Conservation (phyloP, 2,113 vertebrate species). For the Kryptolebias marmoratus region DNA sequence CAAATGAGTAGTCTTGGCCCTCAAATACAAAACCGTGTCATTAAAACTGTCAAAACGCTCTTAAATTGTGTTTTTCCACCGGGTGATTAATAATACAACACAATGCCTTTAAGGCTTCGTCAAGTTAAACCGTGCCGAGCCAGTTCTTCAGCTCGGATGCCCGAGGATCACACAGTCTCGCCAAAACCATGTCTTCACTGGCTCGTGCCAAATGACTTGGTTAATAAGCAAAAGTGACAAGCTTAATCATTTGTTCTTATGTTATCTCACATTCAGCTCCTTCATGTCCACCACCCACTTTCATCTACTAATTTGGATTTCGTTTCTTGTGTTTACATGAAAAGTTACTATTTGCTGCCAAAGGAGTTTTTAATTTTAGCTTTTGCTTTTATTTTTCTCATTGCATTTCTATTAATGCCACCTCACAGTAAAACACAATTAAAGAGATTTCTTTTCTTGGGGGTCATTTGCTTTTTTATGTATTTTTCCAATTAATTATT, state of each 20-base stretch:
- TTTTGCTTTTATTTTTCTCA: background rate
- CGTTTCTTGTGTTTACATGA: conserved; percentile 38
- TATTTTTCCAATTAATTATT: conserved; percentile 17
- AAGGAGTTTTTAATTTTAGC: conserved; percentile 13
- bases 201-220: conserved; percentile 50
- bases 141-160: conserved; percentile 47
- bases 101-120: conserved; percentile 43
- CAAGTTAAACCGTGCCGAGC: conserved; percentile 42
- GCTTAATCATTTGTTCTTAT: conserved; percentile 57
- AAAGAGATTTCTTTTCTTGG: conserved; percentile 9
- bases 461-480: conserved; percentile 20
- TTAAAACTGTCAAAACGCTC: conserved; percentile 57
- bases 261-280: conserved; percentile 39
- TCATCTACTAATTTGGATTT: conserved; percentile 27
- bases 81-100: conserved; percentile 59
- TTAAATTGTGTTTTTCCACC: conserved; percentile 51
- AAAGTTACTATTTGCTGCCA: conserved; percentile 19
- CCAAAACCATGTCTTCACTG: conserved; percentile 58
- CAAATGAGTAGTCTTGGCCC: conserved; percentile 44
- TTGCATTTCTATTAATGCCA: conserved; percentile 16
- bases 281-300: conserved; percentile 44
- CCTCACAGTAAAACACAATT: conserved; percentile 13
- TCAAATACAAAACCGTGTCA: conserved; percentile 51
- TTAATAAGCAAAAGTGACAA: conserved; percentile 68
- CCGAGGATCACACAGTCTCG: conserved; percentile 46